These are phyloP conservation scores for Passer domesticus DNA, from an alignment of 2,113 vertebrate genomes.

Conservation along the genomic window DNA sequence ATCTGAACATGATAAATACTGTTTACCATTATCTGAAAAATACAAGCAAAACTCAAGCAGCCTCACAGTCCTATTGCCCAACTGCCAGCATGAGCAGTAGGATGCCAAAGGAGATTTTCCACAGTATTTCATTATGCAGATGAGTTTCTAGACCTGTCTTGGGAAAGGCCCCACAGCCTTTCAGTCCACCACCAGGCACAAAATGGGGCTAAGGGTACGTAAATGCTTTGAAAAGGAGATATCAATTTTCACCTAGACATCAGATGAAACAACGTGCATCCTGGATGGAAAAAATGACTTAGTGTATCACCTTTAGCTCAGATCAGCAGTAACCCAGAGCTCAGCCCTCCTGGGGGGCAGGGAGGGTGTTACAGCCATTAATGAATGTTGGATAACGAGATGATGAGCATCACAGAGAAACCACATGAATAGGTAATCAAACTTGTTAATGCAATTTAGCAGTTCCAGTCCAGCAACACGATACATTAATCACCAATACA, in stretches of 20 bases:
- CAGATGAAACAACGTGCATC: neutral
- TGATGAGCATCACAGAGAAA: conserved; percentile 9
- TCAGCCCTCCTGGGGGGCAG: neutral
- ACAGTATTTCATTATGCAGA: neutral
- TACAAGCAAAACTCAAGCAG: neutral
- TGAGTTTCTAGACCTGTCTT: neutral
- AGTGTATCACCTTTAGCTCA: neutral
- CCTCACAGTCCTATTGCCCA: neutral
- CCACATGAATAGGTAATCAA: conserved; percentile 46
- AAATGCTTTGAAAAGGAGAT: neutral
- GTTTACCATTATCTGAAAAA: neutral
- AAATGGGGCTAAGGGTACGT: neutral
- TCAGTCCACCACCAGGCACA: neutral
- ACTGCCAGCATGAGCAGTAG: rapidly evolving
- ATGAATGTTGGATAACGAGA: neutral
- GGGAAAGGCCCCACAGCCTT: neutral
- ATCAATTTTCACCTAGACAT: neutral
- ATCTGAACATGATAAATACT: neutral
- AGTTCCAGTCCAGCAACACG: conserved; percentile 9
- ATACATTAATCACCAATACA: neutral
- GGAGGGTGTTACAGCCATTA: neutral
- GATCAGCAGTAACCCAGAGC: neutral
- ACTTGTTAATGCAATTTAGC: conserved; percentile 34
- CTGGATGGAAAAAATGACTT: neutral
- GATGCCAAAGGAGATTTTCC: neutral